Conservation (phyloP, 2,797 vertebrate species). For the Phalanger gymnotis region DNA sequence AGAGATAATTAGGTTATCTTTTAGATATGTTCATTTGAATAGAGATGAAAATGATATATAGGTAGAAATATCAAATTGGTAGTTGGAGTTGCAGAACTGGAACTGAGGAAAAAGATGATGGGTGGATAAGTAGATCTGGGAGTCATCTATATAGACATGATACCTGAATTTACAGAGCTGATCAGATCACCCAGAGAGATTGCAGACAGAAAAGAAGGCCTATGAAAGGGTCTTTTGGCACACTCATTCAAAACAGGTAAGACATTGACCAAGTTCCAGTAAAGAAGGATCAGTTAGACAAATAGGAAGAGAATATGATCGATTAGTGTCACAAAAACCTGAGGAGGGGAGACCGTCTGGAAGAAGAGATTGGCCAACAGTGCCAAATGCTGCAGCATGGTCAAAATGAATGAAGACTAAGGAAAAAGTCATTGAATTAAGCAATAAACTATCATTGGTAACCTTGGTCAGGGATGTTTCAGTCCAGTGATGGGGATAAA, state of each 20-base stretch:
- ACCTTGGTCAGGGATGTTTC: background rate
- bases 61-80: background rate
- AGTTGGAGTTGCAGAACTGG: background rate
- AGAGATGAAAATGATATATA: background rate
- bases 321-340: background rate
- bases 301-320: background rate
- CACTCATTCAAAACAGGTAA: background rate
- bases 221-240: too few species aligned
- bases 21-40: background rate
- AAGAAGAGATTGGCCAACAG: background rate
- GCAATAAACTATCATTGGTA: background rate
- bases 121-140: background rate
- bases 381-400: background rate
- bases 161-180: background rate
- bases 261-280: background rate
- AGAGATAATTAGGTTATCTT: background rate
- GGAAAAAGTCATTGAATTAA: too few species aligned
- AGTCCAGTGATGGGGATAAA: background rate
- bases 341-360: background rate
- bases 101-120: background rate
- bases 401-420: background rate
- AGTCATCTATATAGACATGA: background rate
- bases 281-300: background rate
- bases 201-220: background rate
- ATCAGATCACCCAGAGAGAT: background rate